These are phyloP conservation scores for Chymomyza costata DNA, from an alignment of 1,140 invertebrate species.

Conservation along the genomic window DNA sequence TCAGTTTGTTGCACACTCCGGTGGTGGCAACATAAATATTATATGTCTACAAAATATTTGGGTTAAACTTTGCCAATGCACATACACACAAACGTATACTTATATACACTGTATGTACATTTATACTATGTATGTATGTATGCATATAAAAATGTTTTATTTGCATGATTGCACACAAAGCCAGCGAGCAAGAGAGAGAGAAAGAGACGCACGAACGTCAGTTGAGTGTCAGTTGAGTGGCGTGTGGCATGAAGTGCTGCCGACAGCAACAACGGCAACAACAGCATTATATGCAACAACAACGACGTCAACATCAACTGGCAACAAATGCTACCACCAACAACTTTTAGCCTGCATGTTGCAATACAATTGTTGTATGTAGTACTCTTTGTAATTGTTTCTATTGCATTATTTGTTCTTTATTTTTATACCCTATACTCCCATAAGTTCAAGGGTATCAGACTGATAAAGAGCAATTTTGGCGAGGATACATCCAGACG, in stretches of 20 bases:
- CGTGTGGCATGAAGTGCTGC: conserved; percentile 27
- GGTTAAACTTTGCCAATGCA: conserved; percentile 66
- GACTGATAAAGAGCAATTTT: too few species aligned
- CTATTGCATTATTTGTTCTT: not conserved
- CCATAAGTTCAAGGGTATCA: too few species aligned
- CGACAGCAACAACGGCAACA: not conserved
- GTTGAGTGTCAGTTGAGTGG: conserved; percentile 44
- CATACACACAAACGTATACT: conserved; percentile 24
- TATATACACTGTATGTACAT: too few species aligned
- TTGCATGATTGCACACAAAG: conserved; percentile 63
- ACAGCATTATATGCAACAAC: not conserved
- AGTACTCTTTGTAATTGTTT: not conserved
- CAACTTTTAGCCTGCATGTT: not conserved
- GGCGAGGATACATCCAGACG: too few species aligned
- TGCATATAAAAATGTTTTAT: conserved; percentile 52
- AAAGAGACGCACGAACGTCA: conserved; percentile 9
- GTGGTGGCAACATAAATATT: conserved; percentile 52
- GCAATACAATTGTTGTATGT: conserved; percentile 1
- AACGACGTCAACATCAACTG: not conserved
- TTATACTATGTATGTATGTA: conserved; percentile 22
- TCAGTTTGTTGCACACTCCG: too few species aligned
- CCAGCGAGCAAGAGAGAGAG: conserved; percentile 5
- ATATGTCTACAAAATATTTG: conserved; percentile 72
- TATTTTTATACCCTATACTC: not conserved
- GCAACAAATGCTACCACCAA: too few species aligned